Evolutionary conservation across 2,888 invertebrate species (phyloP).

Genomic region (Taenaris catops): DNA sequence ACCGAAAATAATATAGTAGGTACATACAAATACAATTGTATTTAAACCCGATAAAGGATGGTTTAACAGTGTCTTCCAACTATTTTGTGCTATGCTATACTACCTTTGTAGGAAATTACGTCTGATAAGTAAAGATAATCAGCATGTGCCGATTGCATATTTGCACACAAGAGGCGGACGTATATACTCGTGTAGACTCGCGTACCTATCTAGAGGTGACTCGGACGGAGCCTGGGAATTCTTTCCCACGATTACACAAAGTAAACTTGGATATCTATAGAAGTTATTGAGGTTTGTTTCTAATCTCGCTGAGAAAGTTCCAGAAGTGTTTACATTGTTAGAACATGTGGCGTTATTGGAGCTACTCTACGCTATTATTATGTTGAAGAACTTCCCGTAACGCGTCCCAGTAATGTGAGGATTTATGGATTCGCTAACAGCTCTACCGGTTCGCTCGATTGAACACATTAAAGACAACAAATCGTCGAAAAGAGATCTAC

Average conservation of each 20-base stretch:
- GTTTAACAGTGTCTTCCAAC: too few relatives aligned
- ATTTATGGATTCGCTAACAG: constrained; percentile 21
- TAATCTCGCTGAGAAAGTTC: constrained; percentile 23
- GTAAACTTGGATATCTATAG: constrained; percentile 15
- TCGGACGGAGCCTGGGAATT: constrained; percentile 15
- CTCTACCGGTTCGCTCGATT: constrained; percentile 5
- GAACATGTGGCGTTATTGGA: constrained; percentile 22
- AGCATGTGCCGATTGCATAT: constrained; percentile 1
- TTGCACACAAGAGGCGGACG: constrained; percentile 2
- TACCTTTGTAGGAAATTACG: too few relatives aligned
- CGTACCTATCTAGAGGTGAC: neutral
- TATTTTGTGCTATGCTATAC: too few relatives aligned
- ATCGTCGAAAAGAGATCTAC: constrained; percentile 6
- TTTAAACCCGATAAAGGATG: too few relatives aligned
- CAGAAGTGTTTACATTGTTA: constrained; percentile 23
- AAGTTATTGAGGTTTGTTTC: constrained; percentile 21
- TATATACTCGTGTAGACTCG: too few relatives aligned
- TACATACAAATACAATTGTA: too few relatives aligned
- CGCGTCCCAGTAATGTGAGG: constrained; percentile 18
- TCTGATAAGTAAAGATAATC: neutral
- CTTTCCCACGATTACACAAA: constrained; percentile 19
- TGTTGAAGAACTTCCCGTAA: constrained; percentile 19
- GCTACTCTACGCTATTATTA: constrained; percentile 20
- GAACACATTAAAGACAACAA: constrained; percentile 13
- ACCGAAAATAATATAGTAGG: too few relatives aligned